Percentiles rank a stretch among this genome's conserved stretches.
phyloP scores from a whole-genome alignment of 2,888 invertebrate species.

The Drosophila helvetica region DNA sequence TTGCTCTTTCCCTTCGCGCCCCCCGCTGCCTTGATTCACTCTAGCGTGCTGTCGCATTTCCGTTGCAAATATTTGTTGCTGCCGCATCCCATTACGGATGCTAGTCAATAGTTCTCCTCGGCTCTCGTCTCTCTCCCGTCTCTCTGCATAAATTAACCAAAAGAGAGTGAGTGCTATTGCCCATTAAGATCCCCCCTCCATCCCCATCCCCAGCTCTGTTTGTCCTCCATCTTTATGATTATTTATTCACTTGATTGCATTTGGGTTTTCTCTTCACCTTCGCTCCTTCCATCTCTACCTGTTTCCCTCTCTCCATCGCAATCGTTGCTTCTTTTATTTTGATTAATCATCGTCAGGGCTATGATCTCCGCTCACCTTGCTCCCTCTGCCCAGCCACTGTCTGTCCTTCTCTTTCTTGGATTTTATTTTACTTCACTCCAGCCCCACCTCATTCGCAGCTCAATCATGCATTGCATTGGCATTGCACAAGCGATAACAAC shows the following conservation, averaged over 20 bases:
- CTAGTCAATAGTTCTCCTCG: slow-evolving; percentile 54
- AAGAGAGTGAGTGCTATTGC: slow-evolving; percentile 31
- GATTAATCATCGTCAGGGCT: slow-evolving; percentile 65
- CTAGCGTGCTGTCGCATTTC: slow-evolving; percentile 73
- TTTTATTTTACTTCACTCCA: background rate
- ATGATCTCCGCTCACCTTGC: slow-evolving; percentile 24
- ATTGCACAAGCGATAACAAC: slow-evolving; percentile 38
- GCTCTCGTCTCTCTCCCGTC: slow-evolving; percentile 36
- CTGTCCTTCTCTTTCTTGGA: slow-evolving; percentile 1
- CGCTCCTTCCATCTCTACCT: slow-evolving; percentile 30
- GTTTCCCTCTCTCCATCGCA: slow-evolving; percentile 14
- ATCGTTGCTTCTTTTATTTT: slow-evolving; percentile 42
- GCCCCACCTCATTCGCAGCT: slow-evolving; percentile 19
- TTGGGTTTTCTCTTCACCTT: slow-evolving; percentile 33
- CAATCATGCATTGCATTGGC: slow-evolving; percentile 67
- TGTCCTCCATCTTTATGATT: slow-evolving; percentile 45
- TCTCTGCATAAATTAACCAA: slow-evolving; percentile 64
- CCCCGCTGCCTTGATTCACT: slow-evolving; percentile 43
- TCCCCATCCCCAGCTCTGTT: slow-evolving; percentile 15
- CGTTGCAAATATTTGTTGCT: slow-evolving; percentile 61
- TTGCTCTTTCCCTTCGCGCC: slow-evolving; percentile 16
- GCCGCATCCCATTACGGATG: slow-evolving; percentile 54
- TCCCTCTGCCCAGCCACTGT: slow-evolving; percentile 8
- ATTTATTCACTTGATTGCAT: slow-evolving; percentile 51
- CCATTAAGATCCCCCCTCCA: slow-evolving; percentile 50